phyloP scores from a whole-genome alignment of 2,888 invertebrate species.

The Steromphala cineraria region DNA sequence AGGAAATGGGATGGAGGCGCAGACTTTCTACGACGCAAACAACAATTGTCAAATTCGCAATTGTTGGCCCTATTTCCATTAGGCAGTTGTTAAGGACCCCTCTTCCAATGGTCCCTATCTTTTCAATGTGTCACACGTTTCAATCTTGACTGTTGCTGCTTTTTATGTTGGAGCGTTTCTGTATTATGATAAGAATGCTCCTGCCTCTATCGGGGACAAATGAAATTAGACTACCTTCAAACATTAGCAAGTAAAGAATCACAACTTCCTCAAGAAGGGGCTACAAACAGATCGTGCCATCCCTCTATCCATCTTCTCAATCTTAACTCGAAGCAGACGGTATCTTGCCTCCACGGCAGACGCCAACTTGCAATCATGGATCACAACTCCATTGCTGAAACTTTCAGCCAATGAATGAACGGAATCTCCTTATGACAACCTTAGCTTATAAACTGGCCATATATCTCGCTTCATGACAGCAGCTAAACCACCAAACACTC shows the following conservation, averaged over 20 bases:
- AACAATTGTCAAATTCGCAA: slow-evolving; percentile 26
- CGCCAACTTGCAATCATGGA: no score
- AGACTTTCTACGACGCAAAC: slow-evolving; percentile 18
- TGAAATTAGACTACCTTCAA: slow-evolving; percentile 20
- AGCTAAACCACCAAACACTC: no score
- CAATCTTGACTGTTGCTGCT: slow-evolving; percentile 17
- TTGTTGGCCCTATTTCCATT: slow-evolving; percentile 25
- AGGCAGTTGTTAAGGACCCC: slow-evolving; percentile 18
- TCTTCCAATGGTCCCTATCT: slow-evolving; percentile 12
- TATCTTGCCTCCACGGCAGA: background rate
- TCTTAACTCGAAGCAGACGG: background rate
- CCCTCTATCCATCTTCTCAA: background rate
- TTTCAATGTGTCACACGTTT: slow-evolving; percentile 23
- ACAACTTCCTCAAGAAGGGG: background rate
- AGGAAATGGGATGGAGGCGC: slow-evolving; percentile 37
- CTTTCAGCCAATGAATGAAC: background rate
- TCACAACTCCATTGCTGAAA: background rate
- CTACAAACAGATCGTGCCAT: background rate
- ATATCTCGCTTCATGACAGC: no score
- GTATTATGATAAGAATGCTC: slow-evolving; percentile 18
- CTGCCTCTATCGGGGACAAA: background rate
- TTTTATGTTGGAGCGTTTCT: slow-evolving; percentile 15
- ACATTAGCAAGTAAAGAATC: background rate
- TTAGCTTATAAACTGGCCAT: no score
- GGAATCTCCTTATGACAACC: no score